phyloP scores from a whole-genome alignment of 2,797 vertebrate species.

The Platyrinchus mystaceus region DNA sequence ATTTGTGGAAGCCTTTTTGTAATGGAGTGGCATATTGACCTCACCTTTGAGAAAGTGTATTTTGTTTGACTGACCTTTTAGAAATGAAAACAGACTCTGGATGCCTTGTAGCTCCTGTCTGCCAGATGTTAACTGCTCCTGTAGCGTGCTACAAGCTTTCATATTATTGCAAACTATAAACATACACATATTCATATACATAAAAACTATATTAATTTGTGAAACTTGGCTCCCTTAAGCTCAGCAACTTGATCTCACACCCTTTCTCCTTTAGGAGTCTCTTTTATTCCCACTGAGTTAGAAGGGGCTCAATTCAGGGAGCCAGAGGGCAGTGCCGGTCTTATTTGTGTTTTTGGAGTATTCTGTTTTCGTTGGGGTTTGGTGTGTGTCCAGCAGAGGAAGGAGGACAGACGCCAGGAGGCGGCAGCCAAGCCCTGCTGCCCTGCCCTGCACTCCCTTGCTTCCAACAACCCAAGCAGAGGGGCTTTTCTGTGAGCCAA shows the following conservation, averaged over 20 bases:
- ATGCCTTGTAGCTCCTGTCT: not conserved
- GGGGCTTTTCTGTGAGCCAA: not conserved
- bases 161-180: not conserved
- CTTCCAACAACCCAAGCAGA: not conserved
- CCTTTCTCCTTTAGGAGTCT: not conserved
- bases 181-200: not conserved
- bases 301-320: not conserved
- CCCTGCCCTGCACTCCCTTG: accelerated
- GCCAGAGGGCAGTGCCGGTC: not conserved
- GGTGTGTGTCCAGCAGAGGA: not conserved
- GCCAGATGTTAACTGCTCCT: not conserved
- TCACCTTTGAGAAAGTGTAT: not conserved
- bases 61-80: not conserved
- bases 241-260: not conserved
- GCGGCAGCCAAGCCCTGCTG: slow-evolving; percentile 34
- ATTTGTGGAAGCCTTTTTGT: not conserved
- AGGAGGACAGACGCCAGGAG: slow-evolving; percentile 20
- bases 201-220: accelerated
- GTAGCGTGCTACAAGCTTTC: not conserved
- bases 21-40: not conserved
- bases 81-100: not conserved
- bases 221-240: not conserved
- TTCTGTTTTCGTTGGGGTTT: accelerated
- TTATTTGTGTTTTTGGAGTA: not conserved
- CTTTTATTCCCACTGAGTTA: not conserved